Percentiles rank a stretch among this genome's conserved stretches.
Conservation (phyloP, 1,140 invertebrate species). For the Heliconius hewitsoni region DNA sequence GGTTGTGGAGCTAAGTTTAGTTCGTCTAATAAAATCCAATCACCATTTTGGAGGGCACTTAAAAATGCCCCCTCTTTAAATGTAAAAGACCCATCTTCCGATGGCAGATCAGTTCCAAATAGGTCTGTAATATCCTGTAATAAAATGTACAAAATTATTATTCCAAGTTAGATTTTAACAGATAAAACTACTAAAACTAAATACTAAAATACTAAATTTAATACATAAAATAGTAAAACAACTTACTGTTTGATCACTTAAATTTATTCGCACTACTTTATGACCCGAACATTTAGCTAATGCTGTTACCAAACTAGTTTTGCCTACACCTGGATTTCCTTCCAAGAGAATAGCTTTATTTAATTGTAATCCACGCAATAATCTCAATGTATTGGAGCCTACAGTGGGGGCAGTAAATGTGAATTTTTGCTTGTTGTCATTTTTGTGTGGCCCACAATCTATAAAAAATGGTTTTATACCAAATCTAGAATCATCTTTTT, state of each 20-base stretch:
- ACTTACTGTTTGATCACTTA: slow-evolving; percentile 97
- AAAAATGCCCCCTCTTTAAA: slow-evolving; percentile 98
- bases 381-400: slow-evolving; percentile 89
- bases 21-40: slow-evolving; percentile 99
- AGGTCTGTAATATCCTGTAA: slow-evolving; percentile 96
- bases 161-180: neutral
- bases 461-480: slow-evolving; percentile 89
- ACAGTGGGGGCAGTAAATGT: slow-evolving; percentile 92
- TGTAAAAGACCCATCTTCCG: slow-evolving; percentile 96
- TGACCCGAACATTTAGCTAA: slow-evolving; percentile 93
- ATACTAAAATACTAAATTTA: neutral
- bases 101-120: slow-evolving; percentile 98
- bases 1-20: slow-evolving; percentile 99
- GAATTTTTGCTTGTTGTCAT: slow-evolving; percentile 78
- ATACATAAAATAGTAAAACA: neutral
- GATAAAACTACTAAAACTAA: neutral
- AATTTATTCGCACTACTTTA: slow-evolving; percentile 94
- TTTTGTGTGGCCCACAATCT: slow-evolving; percentile 70
- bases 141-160: neutral
- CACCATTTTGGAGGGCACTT: slow-evolving; percentile 93
- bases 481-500: slow-evolving; percentile 77
- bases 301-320: slow-evolving; percentile 97
- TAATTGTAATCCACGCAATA: slow-evolving; percentile 94
- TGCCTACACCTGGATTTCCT: slow-evolving; percentile 98
- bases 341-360: slow-evolving; percentile 96